Base-by-base conservation (phyloP, 2,113 vertebrate species). In the Pygoscelis antarcticus region DNA sequence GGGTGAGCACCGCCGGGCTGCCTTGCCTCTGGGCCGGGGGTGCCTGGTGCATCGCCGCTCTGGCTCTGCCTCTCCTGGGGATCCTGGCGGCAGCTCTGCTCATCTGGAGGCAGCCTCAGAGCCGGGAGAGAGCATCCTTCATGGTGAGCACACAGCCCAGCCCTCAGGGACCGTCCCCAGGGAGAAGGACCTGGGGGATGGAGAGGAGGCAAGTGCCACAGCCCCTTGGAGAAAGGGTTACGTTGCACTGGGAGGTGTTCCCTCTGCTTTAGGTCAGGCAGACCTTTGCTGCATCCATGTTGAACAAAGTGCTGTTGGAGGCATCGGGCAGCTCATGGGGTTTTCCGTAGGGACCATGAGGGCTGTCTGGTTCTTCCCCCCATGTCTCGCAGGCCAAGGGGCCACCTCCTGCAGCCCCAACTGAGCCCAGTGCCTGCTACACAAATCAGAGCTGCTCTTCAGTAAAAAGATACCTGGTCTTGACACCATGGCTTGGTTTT, bases 101-200 rank as follows among this genome's bases (percentile, higher is more conserved):
- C 65, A 97, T 99, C 94, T 98, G 98, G 98, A 98, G 98, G 83
- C 98, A 99, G 34, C 99, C 99, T 38, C 98, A 99, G 95, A 99
- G 98, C 88, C 36, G 10, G 62, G 91, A 93, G 40, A 98, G 97
- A 95, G 98, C 98, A 16, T 70, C 98, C 21, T 99, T 99, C 96
- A 98, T 97, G 99, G 99, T 99, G 77, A 98, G 96, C 44, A 69
- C n/a, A 16, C 7, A 15, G 71, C 57, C 20, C 8, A 18, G 15
- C 29, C 13, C 32, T 12, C 0, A 0, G 46, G 51, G 29, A 19
- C 18, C 3, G 0, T 36, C 7, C 54, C 44, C 25, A 52, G 69
- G 52, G 70, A 38, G 49, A 44, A 29, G 34, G 20, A 70, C 17
- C 21, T 17, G 10, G 51, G 62, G 46, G 46, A 66, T 0, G 2